Evolutionary conservation across 2,888 invertebrate species (phyloP), one percentile per base, ranked within the genome.

Genomic region (Sthenelais limicola): DNA sequence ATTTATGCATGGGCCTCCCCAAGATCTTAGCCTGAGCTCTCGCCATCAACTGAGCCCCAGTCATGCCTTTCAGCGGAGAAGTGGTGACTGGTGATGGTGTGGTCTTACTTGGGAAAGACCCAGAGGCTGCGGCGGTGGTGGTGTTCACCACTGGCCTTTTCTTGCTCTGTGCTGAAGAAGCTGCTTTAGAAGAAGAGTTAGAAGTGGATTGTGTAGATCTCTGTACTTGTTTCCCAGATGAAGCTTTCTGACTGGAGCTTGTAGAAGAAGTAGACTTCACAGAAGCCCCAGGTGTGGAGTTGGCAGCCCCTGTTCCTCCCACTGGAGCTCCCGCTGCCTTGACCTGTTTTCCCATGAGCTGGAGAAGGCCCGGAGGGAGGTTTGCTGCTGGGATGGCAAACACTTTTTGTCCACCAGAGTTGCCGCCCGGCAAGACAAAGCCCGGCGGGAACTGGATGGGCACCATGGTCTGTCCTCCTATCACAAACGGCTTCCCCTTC

Each of bases 401-500:
- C 62, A 62, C 62, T 62, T 62, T 62, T 43, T 62, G 62, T 35
- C 62, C 62, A 38, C 62, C 62, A 62, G 62, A 38, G 21, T 7
- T 28, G 26, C 62, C 62, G 5, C 62, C 62, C 12, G 62, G 62
- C 9, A 62, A 26, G 15, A 38, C 3, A 62, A 35, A 62, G 38
- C 62, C 62, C 24, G 62, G 62, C 2, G 62, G 62, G 26, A 62
- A 38, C 62, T 62, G 62, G 62, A 62, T 62, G n/a, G 62, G 62
- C 62, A 62, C 62, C 43, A 62, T 38, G 28, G 62, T 62, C 62
- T 62, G 62, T 62, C 62, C 62, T 62, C 62, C 62, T 62, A 62
- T 62, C 62, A 62, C 62, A 62, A 62, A 62, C 62, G 62, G 62
- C 62, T 62, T 62, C 62, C 62, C 62, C 62, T 62, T 62, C 62